Evolutionary conservation across 2,888 invertebrate genomes (phyloP), one percentile per base, ranked within the genome.

Genomic region (Apodemia mormo): DNA sequence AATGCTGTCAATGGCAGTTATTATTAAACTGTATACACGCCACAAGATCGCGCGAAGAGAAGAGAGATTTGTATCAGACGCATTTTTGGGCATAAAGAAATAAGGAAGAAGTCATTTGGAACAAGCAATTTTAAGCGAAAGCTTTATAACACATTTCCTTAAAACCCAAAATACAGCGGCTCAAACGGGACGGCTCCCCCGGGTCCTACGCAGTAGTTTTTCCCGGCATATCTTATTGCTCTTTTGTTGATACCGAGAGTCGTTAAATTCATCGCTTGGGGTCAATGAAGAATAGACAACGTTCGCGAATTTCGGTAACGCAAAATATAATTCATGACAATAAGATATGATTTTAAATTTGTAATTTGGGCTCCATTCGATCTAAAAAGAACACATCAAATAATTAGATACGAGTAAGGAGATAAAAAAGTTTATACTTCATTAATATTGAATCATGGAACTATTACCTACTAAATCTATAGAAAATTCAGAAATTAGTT

Each of bases 211-310:
- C 88, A 88, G 91, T 90, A 93, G 92, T 93, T 93, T 90, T 92
- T 91, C 91, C 91, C 86, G 90, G 93, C 93, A 94, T 94, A 93
- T 93, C 93, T 93, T 93, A 93, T 92, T 88, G 93, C 92, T 85
- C 93, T 88, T 93, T 91, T 92, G 93, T 93, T 93, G 89, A 89
- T 92, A 87, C 92, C 90, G 83, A 77, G 86, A 89, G 84, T 86
- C 88, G 92, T 94, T 94, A 92, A 88, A 92, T 93, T 93, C 93
- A 93, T 93, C 93, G 93, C 89, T 79, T 83, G 82, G 30, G 29
- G 58, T 58, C 30, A 58, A 58, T 58, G 30, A 12, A 58, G 30
- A 58, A 58, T 58, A 58, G 58, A 58, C 58, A 58, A 30, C 58
- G 58, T 58, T 58, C 58, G 58, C 58, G 30, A 30, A 58, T 58